Percentiles rank a stretch among this genome's conserved stretches.
phyloP scores from a whole-genome alignment of 2,797 vertebrate species.

The Ctenopoma kingsleyae region DNA sequence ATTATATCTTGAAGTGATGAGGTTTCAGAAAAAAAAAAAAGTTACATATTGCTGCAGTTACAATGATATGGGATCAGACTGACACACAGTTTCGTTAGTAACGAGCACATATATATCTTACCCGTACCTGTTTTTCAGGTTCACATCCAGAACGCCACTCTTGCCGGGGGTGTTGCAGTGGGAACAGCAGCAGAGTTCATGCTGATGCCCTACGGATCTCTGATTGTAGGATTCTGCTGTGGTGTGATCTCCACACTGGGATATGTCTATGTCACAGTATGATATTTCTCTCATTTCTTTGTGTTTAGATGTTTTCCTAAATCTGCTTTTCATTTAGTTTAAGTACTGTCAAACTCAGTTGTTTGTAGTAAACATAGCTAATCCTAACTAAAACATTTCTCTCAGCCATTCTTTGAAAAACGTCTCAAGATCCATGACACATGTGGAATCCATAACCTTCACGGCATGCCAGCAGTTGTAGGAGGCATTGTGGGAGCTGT shows the following conservation, averaged over 20 bases:
- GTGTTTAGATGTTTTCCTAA: neutral
- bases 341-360: neutral
- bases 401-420: conserved; percentile 92
- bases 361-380: neutral
- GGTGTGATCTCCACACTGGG: conserved; percentile 92
- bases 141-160: conserved; percentile 96
- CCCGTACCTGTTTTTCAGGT: conserved; percentile 83
- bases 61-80: neutral
- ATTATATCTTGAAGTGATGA: neutral
- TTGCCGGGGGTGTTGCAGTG: conserved; percentile 95
- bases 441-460: conserved; percentile 96
- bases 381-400: neutral
- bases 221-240: conserved; percentile 93
- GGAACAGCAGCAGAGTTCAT: conserved; percentile 97
- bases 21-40: too few species aligned
- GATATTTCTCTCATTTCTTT: neutral
- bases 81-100: neutral
- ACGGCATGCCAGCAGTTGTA: conserved; percentile 93
- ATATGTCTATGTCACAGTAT: conserved; percentile 84
- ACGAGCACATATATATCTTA: neutral
- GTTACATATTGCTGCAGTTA: too few species aligned
- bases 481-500: conserved; percentile 96
- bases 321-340: neutral
- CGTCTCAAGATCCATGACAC: conserved; percentile 94
- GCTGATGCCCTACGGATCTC: conserved; percentile 92